Evolutionary conservation across 2,888 invertebrate genomes (phyloP), one percentile per base, ranked within the genome.

Genomic region (Thecophora atra): DNA sequence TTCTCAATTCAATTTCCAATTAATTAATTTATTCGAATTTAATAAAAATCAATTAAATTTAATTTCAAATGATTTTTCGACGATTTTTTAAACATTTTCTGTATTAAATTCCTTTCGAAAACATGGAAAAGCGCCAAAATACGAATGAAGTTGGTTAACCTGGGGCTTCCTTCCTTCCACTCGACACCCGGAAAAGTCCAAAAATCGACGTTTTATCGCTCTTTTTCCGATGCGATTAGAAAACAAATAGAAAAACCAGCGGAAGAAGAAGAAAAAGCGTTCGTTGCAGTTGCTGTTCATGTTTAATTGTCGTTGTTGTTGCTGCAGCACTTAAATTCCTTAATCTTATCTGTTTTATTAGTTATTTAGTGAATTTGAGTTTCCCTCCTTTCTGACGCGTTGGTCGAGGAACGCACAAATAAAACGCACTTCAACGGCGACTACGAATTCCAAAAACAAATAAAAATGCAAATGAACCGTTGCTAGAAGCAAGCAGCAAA

Each of bases 111-210:
- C 8, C 15, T 47, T 5, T 4, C 15, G 17, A 47, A 47, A 47
- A 47, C n/a, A 47, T 15, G 5, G 37, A 37, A n/a, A 17, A 51
- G 65, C 65, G 65, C 65, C 47, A 65, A 64, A 65, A 65, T 65
- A 11, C 47, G 28, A 21, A 51, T 51, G 51, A 51, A 65, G 65
- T 47, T 65, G 51, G 47, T 65, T 65, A 24, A 65, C 65, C 65
- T 37, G 58, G 8, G n/a, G n/a, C 56, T 21, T n/a, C 13, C 21
- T 21, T n/a, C n/a, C n/a, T n/a, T 13, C 56, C 28, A 5, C 1
- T 8, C 37, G 60, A 17, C 30, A 17, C 19, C n/a, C 64, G 44
- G 21, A 42, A 21, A 19, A 19, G 19, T 7, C 8, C 3, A 24
- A 42, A 21, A 13, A 26, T 26, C 13, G 24, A 13, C 44, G 47